These are phyloP conservation scores for Odocoileus virginianus DNA, from an alignment of 2,113 vertebrate genomes.

Conservation along the genomic window DNA sequence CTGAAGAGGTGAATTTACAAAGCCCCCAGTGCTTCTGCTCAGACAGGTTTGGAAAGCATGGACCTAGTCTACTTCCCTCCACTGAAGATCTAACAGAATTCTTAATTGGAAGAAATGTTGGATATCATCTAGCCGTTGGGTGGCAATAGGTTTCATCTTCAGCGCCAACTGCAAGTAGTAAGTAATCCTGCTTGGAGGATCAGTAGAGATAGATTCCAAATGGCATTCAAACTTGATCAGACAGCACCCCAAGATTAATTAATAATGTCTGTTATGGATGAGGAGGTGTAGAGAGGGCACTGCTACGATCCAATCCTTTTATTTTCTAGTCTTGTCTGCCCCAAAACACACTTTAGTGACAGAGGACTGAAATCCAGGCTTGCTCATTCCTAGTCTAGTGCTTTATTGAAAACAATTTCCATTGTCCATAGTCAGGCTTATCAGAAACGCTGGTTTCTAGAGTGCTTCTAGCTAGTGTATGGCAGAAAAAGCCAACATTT, in stretches of 20 bases:
- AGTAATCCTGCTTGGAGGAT: background rate
- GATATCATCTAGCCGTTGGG: background rate
- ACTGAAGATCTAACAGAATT: background rate
- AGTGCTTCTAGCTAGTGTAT: background rate
- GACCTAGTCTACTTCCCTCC: background rate
- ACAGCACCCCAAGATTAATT: background rate
- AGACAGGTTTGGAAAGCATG: background rate
- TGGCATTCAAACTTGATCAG: background rate
- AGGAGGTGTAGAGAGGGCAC: background rate
- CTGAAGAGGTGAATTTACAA: background rate
- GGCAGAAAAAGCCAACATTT: constrained; percentile 54
- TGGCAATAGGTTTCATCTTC: background rate
- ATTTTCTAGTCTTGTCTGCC: background rate
- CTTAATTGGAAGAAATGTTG: background rate
- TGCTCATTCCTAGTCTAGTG: background rate
- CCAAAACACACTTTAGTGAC: background rate
- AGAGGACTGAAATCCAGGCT: background rate
- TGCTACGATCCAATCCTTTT: background rate
- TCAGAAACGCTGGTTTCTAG: background rate
- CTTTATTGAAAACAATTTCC: constrained; percentile 37
- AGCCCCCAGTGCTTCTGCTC: background rate
- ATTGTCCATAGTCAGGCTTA: background rate
- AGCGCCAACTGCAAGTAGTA: background rate
- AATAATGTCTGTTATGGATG: background rate
- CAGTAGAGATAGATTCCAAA: background rate